Percentiles rank a stretch among this genome's conserved stretches.
Conservation (phyloP, 1,140 invertebrate genomes). For the Pomacea maculata region DNA sequence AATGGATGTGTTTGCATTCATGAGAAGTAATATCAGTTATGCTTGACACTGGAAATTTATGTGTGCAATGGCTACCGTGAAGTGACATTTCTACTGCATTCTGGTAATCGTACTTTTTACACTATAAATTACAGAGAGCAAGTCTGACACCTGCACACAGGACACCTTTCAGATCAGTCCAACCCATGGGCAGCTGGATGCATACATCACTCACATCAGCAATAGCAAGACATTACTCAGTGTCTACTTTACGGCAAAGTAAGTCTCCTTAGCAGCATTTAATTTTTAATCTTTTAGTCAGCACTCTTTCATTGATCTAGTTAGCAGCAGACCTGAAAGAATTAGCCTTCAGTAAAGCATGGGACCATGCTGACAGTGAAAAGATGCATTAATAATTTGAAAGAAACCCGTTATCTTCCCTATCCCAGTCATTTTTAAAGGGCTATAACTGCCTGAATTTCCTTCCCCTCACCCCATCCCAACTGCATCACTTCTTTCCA, state of each 20-base stretch:
- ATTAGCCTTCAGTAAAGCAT: background rate
- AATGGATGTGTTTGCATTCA: too few species aligned
- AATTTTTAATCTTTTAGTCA: background rate
- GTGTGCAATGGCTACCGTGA: too few species aligned
- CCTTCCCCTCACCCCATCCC: too few species aligned
- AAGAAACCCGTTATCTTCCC: too few species aligned
- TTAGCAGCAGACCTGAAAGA: background rate
- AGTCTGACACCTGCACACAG: slow-evolving; percentile 35
- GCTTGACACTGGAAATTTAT: too few species aligned
- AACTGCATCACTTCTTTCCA: too few species aligned
- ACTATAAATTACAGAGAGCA: slow-evolving; percentile 38
- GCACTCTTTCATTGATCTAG: background rate
- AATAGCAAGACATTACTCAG: slow-evolving; percentile 54
- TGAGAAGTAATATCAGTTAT: too few species aligned
- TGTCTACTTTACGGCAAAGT: slow-evolving; percentile 60
- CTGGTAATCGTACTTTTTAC: background rate
- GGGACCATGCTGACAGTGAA: background rate
- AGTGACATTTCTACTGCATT: too few species aligned
- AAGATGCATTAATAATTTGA: too few species aligned
- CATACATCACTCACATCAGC: slow-evolving; percentile 55
- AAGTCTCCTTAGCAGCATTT: slow-evolving; percentile 32
- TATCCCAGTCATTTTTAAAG: too few species aligned
- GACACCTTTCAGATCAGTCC: slow-evolving; percentile 52
- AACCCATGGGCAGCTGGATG: slow-evolving; percentile 48
- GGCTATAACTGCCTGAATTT: too few species aligned